A percentile compares a stretch with the other conserved stretches of the same genome.
phyloP scores from a whole-genome alignment of 2,797 vertebrate species.

The Rhinophrynus dorsalis region DNA sequence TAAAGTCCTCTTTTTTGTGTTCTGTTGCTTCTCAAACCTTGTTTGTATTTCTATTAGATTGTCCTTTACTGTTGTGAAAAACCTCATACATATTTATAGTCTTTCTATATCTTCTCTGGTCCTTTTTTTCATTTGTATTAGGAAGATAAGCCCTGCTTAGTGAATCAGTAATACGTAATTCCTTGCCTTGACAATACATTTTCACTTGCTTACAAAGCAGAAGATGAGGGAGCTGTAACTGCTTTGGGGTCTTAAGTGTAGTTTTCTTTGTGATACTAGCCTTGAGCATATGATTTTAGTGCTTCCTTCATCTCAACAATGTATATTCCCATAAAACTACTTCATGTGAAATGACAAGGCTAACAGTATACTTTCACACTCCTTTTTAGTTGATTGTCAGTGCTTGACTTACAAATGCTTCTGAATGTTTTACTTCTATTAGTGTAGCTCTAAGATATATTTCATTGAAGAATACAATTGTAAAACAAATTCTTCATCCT shows the following conservation, averaged over 20 bases:
- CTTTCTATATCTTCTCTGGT: not conserved
- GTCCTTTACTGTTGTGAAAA: not conserved
- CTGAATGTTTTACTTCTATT: slow-evolving; percentile 18
- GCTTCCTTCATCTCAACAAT: slow-evolving; percentile 2
- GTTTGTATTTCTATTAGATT: slow-evolving; percentile 11
- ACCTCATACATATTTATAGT: slow-evolving; percentile 27
- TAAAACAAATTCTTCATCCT: slow-evolving; percentile 39
- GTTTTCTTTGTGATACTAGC: slow-evolving; percentile 5
- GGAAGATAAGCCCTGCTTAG: slow-evolving; percentile 34
- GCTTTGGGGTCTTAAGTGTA: not conserved
- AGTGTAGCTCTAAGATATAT: slow-evolving; percentile 19
- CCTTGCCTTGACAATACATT: slow-evolving; percentile 5
- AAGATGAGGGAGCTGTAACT: not conserved
- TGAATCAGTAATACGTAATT: slow-evolving; percentile 15
- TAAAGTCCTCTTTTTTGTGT: too few relatives aligned
- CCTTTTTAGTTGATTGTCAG: not conserved
- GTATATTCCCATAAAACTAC: slow-evolving; percentile 16
- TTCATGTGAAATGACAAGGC: not conserved
- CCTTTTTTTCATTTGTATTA: slow-evolving; percentile 19
- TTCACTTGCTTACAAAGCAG: slow-evolving; percentile 19
- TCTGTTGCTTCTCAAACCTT: too few relatives aligned
- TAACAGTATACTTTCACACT: slow-evolving; percentile 14
- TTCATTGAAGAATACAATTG: slow-evolving; percentile 27
- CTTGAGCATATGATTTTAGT: not conserved
- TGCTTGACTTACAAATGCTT: slow-evolving; percentile 15